Evolutionary conservation across 2,888 invertebrate species (phyloP), one percentile per base, ranked within the genome.

Genomic region (Protodeltote pygarga): DNA sequence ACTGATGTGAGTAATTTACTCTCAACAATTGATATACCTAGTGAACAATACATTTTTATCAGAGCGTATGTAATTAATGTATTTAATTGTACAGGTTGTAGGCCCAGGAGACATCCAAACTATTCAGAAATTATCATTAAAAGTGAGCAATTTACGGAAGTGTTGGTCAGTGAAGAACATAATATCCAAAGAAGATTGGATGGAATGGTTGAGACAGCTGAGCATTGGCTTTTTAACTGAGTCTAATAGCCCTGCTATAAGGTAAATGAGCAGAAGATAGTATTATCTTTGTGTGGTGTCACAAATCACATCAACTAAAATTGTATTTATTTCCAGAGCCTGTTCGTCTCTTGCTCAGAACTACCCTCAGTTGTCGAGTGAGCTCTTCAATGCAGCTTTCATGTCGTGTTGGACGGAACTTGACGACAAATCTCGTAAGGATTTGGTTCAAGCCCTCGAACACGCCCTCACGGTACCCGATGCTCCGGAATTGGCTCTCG

Each of bases 351-450:
- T 99, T 23, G 97, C 98, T 0, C 98, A 98, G 81, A 97, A 97
- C 20, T 98, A 99, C 85, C 96, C 97, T 1, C 98, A 98, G 73
- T 87, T 99, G 13, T 96, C 98, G 0, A 94, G 97, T 50, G 99
- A 99, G 79, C 88, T 99, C 16, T 99, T 99, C 80, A 99, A 99
- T 85, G 98, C 99, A 0, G 98, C 99, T 0, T 99, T 99, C 81
- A 98, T 99, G 60, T 99, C 99, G 0, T 99, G 99, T 79, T 99
- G 99, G 99, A 97, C 98, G 0, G 98, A 99, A 83, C 87, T 99
- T 8, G 95, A 95, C 31, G 96, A 96, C 24, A 92, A 93, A 0
- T 95, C 97, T 51, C 97, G 98, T 54, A 94, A 95, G 51, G 97
- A 98, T 71, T 90, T 99, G 3, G 97, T 98, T 2, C 91, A 94